Conservation (phyloP, 2,888 invertebrate genomes). For the Julus scandinavius region DNA sequence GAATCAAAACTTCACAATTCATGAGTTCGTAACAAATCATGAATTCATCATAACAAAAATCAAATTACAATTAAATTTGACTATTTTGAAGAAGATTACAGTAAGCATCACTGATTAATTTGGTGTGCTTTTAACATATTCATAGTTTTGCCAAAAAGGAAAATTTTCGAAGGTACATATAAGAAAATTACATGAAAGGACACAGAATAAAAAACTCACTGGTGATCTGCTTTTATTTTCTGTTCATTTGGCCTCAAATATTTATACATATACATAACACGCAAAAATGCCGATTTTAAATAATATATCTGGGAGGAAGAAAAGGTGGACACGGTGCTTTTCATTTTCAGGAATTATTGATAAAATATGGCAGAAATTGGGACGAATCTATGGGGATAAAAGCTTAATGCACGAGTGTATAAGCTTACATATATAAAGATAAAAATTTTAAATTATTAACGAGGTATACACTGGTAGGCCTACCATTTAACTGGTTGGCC, state of each 20-base stretch:
- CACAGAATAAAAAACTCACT: not conserved
- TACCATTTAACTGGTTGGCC: not conserved
- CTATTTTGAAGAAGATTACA: too few relatives aligned
- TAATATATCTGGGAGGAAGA: slow-evolving; percentile 12
- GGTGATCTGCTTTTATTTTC: slow-evolving; percentile 14
- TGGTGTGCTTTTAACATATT: too few relatives aligned
- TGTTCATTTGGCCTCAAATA: slow-evolving; percentile 9
- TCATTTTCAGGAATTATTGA: not conserved
- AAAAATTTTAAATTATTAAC: not conserved
- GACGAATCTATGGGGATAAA: not conserved
- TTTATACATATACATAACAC: slow-evolving; percentile 13
- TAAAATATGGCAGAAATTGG: not conserved
- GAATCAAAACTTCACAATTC: too few relatives aligned
- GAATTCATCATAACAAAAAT: too few relatives aligned
- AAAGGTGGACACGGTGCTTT: not conserved
- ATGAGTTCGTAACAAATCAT: too few relatives aligned
- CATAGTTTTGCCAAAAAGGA: too few relatives aligned
- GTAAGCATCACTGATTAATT: too few relatives aligned
- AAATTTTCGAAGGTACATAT: too few relatives aligned
- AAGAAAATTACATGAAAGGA: too few relatives aligned
- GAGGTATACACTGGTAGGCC: slow-evolving; percentile 33
- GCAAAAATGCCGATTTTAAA: slow-evolving; percentile 1
- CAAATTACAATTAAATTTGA: too few relatives aligned
- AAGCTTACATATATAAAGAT: slow-evolving; percentile 33
- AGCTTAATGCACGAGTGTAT: slow-evolving; percentile 18